phyloP scores from a whole-genome alignment of 2,113 vertebrate genomes.

The Phylloscopus trochilus region DNA sequence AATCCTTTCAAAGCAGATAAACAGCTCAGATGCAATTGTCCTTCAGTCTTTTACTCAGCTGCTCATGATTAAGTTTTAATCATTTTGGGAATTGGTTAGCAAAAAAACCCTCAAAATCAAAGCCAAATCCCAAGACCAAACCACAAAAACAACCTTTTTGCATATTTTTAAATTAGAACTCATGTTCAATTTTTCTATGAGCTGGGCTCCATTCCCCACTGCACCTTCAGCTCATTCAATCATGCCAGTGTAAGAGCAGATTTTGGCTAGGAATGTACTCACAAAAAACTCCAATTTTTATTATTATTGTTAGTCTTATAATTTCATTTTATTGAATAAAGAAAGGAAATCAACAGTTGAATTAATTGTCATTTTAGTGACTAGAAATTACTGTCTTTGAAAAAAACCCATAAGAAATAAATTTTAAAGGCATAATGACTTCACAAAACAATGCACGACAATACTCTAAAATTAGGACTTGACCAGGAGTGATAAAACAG shows the following conservation, averaged over 20 bases:
- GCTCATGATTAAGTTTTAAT: constrained; percentile 49
- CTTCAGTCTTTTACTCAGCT: constrained; percentile 21
- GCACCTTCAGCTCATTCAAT: not conserved
- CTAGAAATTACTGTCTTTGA: not conserved
- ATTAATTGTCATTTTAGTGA: not conserved
- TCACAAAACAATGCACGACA: not conserved
- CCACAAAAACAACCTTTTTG: not conserved
- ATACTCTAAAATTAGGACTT: not conserved
- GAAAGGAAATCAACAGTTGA: not conserved
- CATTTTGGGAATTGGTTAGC: constrained; percentile 5
- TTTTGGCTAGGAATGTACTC: not conserved
- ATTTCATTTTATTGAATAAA: not conserved
- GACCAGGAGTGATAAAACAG: not conserved
- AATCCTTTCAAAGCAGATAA: constrained; percentile 61
- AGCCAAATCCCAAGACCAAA: not conserved
- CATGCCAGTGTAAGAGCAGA: not conserved
- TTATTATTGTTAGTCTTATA: not conserved
- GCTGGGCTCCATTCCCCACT: not conserved
- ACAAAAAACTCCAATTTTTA: not conserved
- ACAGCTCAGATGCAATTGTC: constrained; percentile 31
- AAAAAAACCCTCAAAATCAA: not conserved
- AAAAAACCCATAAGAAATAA: not conserved
- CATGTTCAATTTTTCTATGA: not conserved
- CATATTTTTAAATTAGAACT: not conserved
- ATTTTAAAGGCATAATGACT: not conserved